Evolutionary conservation across 2,888 invertebrate genomes (phyloP), one percentile per base, ranked within the genome.

Genomic region (Apamea sordens): DNA sequence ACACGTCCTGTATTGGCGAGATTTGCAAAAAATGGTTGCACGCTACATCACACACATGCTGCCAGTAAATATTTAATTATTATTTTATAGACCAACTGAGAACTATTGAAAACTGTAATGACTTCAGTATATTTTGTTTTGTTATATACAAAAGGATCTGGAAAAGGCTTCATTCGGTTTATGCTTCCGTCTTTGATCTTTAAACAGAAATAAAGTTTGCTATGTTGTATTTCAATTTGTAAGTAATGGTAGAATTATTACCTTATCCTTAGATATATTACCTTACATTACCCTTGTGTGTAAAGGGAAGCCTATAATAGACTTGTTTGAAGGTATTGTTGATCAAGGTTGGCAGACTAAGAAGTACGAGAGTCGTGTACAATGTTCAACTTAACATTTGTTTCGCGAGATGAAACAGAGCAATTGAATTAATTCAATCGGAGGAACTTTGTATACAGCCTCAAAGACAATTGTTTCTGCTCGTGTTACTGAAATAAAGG

Each of bases 381-480:
- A 93, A 94, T 93, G 93, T 94, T 94, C 93, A 95, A 95, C 93
- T 94, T 94, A 92, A 95, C 94, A 94, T 95, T 95, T 94, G 94
- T 93, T 94, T 92, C 93, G 91, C 92, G 90, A 92, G 91, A 92
- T 92, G 92, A 94, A 95, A 95, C 94, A 93, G 91, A 93, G 95
- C 95, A 93, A 95, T 96, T 94, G 94, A 96, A 96, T 96, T 96
- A 96, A 96, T 96, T 96, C 95, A 95, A 96, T 96, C 94, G 95
- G 89, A 92, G 91, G 91, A 94, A 95, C 94, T 95, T 95, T 94
- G 93, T 94, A 94, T 95, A 94, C 94, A 93, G 91, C 92, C 92
- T 92, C 92, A 92, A 94, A 95, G 93, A 93, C 94, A 93, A 94
- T 95, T 95, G 95, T 95, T 94, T 93, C 94, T 90, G 93, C 94